Base-by-base conservation (phyloP, 2,888 invertebrate species). In the Ornithoptera priamus region DNA sequence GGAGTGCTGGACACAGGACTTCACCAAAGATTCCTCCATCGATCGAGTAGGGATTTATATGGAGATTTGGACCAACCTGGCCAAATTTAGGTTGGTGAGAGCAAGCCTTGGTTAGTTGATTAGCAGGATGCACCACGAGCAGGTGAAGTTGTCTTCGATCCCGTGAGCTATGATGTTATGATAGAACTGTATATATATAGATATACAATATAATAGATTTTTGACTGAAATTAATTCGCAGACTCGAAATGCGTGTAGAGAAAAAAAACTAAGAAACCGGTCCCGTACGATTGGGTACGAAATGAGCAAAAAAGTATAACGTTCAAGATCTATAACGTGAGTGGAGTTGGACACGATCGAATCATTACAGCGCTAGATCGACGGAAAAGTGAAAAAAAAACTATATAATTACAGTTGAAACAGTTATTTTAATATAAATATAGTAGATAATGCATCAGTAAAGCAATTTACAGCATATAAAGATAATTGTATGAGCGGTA, bases 271-370 rank as follows among this genome's bases (percentile, higher is more conserved):
- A 42, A 22, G 58, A 22, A 53, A 70, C 70, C 70, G 70, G 70
- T 70, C 62, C 17, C 24, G 22, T 50, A 58, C 53, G 57, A 69
- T 63, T 66, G 62, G 15, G 62, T 61, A 66, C 58, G 66, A 36
- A 62, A 69, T 46, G 50, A 59, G 59, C 62, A 65, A 66, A 65
- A 70, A 63, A 70, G 30, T 56, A 58, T 42, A 67, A 67, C 67
- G 59, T 63, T 60, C 42, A 62, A 70, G 67, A 70, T 67, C 67
- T 70, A 70, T 67, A 64, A 67, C 66, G 67, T 59, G 66, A 20
- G 20, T 53, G 15, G 62, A 62, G 62, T 60, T 24, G 50, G 53
- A 58, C 62, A 58, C 59, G 67, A 61, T 63, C 60, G 59, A 60
- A 70, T 70, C 63, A 67, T 70, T 67, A 56, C 67, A 36, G 60